Conservation (phyloP, 2,888 invertebrate species). For the Clitarchus hookeri region DNA sequence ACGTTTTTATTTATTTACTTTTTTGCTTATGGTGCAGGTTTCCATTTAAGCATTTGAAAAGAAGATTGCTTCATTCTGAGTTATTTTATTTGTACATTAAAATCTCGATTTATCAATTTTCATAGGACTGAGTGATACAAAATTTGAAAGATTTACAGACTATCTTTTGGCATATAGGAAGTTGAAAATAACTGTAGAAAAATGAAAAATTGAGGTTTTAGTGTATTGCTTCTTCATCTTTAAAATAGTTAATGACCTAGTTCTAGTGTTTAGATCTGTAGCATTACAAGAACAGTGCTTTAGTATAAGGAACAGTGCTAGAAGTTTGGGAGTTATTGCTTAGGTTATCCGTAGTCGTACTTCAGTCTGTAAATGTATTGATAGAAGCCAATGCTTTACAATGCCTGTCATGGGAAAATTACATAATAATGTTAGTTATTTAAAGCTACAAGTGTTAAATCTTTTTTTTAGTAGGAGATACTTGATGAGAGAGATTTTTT, state of each 20-base stretch:
- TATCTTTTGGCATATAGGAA: neutral
- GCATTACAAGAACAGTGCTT: slow-evolving; percentile 5
- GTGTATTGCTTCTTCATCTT: neutral
- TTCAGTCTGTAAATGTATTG: too few species aligned
- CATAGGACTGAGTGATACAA: neutral
- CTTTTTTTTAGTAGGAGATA: too few species aligned
- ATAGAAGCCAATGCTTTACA: too few species aligned
- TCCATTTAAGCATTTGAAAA: neutral
- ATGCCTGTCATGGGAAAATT: too few species aligned
- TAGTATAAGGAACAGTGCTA: neutral
- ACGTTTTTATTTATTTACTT: neutral
- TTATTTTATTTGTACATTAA: neutral
- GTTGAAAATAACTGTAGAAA: neutral
- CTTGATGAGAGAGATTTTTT: too few species aligned
- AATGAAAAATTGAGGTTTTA: neutral
- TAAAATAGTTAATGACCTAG: neutral
- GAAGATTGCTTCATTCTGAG: neutral
- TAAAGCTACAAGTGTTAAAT: too few species aligned
- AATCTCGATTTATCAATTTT: neutral
- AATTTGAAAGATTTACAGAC: neutral
- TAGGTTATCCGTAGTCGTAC: too few species aligned
- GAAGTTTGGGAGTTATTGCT: neutral
- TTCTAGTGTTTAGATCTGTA: neutral
- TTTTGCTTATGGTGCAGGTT: neutral
- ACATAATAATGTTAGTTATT: too few species aligned